Percentiles rank a stretch among this genome's conserved stretches.
Evolutionary conservation across 2,797 vertebrate species (phyloP).

Genomic region (Gastrophryne carolinensis): DNA sequence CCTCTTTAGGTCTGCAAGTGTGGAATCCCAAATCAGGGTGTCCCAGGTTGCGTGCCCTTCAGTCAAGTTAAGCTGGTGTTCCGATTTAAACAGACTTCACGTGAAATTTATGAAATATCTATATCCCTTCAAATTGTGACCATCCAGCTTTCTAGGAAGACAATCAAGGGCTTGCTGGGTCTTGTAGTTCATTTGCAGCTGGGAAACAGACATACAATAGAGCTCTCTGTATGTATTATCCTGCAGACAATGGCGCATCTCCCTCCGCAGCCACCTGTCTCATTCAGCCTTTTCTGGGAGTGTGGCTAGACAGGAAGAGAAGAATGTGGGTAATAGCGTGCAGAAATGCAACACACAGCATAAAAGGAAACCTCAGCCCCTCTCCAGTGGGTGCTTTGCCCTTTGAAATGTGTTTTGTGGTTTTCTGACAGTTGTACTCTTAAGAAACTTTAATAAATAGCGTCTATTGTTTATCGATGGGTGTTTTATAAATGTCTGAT

Average conservation of each 20-base stretch:
- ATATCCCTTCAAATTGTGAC: no score
- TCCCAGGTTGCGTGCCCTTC: no score
- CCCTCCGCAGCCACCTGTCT: neutral
- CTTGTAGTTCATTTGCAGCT: neutral
- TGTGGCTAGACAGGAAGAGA: neutral
- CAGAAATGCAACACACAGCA: neutral
- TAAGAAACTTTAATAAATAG: neutral
- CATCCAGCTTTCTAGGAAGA: no score
- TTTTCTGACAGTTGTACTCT: neutral
- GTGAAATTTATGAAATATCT: no score
- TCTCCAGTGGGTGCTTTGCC: neutral
- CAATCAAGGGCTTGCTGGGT: neutral
- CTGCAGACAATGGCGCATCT: neutral
- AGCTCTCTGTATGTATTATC: no score
- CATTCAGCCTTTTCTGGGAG: neutral
- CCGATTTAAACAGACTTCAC: no score
- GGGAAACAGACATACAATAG: no score
- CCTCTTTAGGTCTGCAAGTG: no score
- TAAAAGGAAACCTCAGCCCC: neutral
- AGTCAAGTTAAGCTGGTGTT: no score
- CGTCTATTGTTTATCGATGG: neutral
- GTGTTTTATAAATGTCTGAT: neutral
- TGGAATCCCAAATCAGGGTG: no score
- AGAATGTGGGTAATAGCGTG: slow-evolving; percentile 5
- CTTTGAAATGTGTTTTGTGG: neutral